Conservation (phyloP, 2,797 vertebrate genomes). For the Oreortyx pictus region DNA sequence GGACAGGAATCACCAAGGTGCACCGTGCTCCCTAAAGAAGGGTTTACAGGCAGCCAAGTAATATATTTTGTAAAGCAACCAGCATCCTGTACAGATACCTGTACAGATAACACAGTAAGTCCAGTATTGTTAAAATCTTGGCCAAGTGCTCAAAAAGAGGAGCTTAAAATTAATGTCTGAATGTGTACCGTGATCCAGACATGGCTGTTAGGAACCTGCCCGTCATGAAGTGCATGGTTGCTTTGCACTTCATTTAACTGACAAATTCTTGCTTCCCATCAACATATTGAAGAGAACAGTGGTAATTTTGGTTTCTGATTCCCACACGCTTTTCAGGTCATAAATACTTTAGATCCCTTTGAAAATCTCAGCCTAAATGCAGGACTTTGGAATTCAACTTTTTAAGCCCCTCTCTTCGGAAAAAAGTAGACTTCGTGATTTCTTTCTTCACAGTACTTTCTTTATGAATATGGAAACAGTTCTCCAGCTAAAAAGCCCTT, state of each 20-base stretch:
- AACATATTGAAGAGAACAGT: neutral
- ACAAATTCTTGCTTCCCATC: neutral
- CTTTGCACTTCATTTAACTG: neutral
- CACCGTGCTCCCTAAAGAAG: neutral
- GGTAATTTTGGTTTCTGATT: neutral
- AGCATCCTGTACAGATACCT: neutral
- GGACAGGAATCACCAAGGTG: neutral
- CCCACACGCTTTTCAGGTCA: neutral
- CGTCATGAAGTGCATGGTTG: neutral
- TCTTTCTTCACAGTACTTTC: conserved; percentile 42
- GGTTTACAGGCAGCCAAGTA: neutral
- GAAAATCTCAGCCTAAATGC: conserved; percentile 30
- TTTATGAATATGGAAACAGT: conserved; percentile 58
- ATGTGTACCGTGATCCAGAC: neutral
- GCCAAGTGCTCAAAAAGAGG: neutral
- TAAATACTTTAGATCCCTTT: neutral
- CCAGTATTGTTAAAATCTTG: neutral
- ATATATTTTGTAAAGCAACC: neutral
- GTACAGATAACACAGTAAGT: neutral
- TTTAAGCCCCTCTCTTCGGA: conserved; percentile 30
- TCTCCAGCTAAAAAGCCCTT: conserved; percentile 58
- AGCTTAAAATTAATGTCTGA: neutral
- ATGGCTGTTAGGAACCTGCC: neutral
- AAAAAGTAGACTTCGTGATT: conserved; percentile 32
- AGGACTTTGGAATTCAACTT: conserved; percentile 20